Evolutionary conservation across 64 coral and sea anemone species (phyloP), one percentile per base, ranked within the genome.

Genomic region (Stichodactyla helianthus): DNA sequence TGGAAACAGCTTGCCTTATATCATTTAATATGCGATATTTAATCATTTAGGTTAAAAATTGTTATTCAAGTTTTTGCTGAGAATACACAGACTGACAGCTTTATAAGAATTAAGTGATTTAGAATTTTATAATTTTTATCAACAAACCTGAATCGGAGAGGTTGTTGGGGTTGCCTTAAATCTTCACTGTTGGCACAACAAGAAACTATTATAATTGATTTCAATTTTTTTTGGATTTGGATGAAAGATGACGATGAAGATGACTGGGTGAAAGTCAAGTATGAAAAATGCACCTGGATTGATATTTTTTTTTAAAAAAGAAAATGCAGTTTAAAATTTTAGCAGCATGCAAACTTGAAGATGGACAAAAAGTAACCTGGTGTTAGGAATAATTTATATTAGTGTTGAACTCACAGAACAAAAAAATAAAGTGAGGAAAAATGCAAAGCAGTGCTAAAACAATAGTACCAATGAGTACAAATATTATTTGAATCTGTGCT

Each of bases 141-240:
- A 87, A 96, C 94, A 89, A 96, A 96, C 94, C 94, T 96, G 94
- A 96, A 96, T 83, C 94, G 90, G 74, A 96, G 91, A 89, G 94
- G 94, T 87, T 96, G 90, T 96, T 91, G 87, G 51, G 63, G 77
- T 92, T 96, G 84, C 53, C 85, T 90, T 79, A 89, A 78, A 88
- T 96, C 94, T 89, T 96, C 94, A 93, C 94, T 96, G 94, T 92
- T 85, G 79, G 79, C 77, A 90, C 77, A 92, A 93, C 83, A 93
- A 67, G 52, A 89, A 67, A 55, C 54, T 82, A 56, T 79, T 25
- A 80, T 27, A 16, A 64, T 23, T 53, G 27, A 68, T 57, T 77
- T 5, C 44, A 77, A 22, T 60, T 7, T 52, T 85, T 85, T 7
- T 82, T 64, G 25, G 6, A 82, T 10, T 50, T 44, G 35, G 35